phyloP scores from a whole-genome alignment of 2,797 vertebrate genomes.

The Xyrichtys novacula region DNA sequence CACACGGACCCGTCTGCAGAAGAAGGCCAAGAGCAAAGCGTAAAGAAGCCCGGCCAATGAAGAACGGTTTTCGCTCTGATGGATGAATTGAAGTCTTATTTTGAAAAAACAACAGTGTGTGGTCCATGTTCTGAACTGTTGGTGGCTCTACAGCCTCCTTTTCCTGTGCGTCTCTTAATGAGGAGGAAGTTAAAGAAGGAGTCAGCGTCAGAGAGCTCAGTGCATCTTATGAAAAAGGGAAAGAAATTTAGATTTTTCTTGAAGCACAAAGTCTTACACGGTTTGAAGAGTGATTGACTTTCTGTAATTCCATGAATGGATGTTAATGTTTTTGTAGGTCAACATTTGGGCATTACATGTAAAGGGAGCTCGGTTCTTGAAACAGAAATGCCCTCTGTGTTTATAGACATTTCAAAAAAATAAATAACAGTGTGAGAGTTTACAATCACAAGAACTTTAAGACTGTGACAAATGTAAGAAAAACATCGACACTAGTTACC shows the following conservation, averaged over 20 bases:
- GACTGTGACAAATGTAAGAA: conserved; percentile 9
- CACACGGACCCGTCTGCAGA: conserved; percentile 88
- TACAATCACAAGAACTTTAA: background rate
- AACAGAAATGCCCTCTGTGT: background rate
- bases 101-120: background rate
- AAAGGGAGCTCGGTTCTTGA: conserved; percentile 1
- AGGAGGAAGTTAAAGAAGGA: conserved; percentile 4
- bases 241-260: background rate
- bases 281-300: conserved; percentile 30
- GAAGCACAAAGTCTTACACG: conserved; percentile 29
- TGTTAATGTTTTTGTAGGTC: conserved; percentile 38
- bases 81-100: background rate
- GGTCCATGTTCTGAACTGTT: conserved; percentile 9
- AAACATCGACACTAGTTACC: background rate
- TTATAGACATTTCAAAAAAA: background rate
- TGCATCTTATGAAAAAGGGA: conserved; percentile 4
- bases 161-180: conserved; percentile 7
- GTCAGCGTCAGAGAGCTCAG: background rate
- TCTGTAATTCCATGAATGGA: conserved; percentile 50
- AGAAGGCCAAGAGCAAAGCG: conserved; percentile 80
- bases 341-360: background rate
- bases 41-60: conserved; percentile 38
- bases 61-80: conserved; percentile 47
- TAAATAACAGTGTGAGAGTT: background rate
- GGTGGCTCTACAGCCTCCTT: conserved; percentile 10